Base-by-base conservation (phyloP, 92 coral and sea anemone species). In the Heliopora coerulea region DNA sequence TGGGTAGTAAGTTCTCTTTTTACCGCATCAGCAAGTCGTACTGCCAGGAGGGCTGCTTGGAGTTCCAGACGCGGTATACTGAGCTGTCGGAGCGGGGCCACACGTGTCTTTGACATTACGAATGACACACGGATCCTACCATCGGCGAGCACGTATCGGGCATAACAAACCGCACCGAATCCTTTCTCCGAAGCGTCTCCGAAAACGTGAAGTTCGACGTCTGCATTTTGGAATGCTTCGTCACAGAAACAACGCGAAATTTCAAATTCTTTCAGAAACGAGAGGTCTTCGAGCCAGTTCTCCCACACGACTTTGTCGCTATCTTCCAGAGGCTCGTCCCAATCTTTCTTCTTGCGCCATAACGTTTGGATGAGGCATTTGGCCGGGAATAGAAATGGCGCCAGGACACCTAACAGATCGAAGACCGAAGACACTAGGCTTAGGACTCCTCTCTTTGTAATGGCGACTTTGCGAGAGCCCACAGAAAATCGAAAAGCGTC, bases 141-240 rank as follows among this genome's bases (percentile, higher is more conserved):
- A 46, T 80, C 87, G 3, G 72, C 79, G 29, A 78, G 62, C 24
- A 65, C 64, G 60, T 29, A 82, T 23, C 89, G 40, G 37, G 80
- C 76, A 42, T 88, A 88, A 79, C 83, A 49, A 28, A 85, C 87
- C 6, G 95, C n/a, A n/a, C n/a, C n/a, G n/a, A n/a, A n/a, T n/a
- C n/a, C n/a, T n/a, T n/a, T n/a, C n/a, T n/a, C n/a, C 7, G 89
- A 82, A 12, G 86, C 88, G 76, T 85, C 89, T n/a, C 81, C 87
- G 72, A 88, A 85, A 21, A 82, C 61, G 32, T 82, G 95, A 25
- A 88, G 79, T 49, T 88, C 75, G 7, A 81, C 65, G 39, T 13
- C n/a, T 33, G 78, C 59, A 3, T 42, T 49, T n/a, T 27, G 56
- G 10, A 20, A 35, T 0, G 66, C 4, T 19, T 1, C 29, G 39